Evolutionary conservation across 1,140 invertebrate genomes (phyloP), one percentile per base, ranked within the genome.

Genomic region (Aporrectodea caliginosa): DNA sequence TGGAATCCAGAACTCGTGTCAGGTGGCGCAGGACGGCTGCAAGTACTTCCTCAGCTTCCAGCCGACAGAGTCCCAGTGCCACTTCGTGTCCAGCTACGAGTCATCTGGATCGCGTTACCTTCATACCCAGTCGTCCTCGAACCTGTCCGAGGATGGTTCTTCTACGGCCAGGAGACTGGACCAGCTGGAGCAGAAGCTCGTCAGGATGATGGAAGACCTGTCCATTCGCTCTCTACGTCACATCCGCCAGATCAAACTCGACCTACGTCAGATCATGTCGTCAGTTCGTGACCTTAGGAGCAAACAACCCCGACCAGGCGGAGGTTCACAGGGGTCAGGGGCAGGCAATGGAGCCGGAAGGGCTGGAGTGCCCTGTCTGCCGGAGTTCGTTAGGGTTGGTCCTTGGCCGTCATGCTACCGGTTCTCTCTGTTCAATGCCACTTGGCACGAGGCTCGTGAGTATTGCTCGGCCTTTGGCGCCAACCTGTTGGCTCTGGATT

Each of bases 391-490:
- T 1, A 77, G 73, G 16, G 69, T 83, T 0, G 80, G 82, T 1
- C 81, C 82, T 12, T 83, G 83, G 82, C 43, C 76, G 0, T 81
- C 81, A 0, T 86, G 85, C 80, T 86, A 86, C 76, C 34, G 83
- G 74, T 81, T 86, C 14, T 84, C 84, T 0, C 83, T 75, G 14
- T 85, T 85, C 70, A 84, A 86, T 77, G 76, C 82, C 1, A 82
- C 82, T 16, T 85, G 84, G 85, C 82, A 83, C 68, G 80, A 84
- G 70, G 84, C 84, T 2, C 79, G 81, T 16, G 83, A 84, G 16
- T 84, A 82, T 71, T 86, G 85, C 81, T 32, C 73, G 30, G 83
- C 84, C 2, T 77, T 85, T 30, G 84, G 81, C 1, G 82, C 83
- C 76, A 79, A 84, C 30, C 78, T 85, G 0, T 79, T 86, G 0